phyloP scores from a whole-genome alignment of 2,888 invertebrate genomes.

The Leptinotarsa peninsularis region DNA sequence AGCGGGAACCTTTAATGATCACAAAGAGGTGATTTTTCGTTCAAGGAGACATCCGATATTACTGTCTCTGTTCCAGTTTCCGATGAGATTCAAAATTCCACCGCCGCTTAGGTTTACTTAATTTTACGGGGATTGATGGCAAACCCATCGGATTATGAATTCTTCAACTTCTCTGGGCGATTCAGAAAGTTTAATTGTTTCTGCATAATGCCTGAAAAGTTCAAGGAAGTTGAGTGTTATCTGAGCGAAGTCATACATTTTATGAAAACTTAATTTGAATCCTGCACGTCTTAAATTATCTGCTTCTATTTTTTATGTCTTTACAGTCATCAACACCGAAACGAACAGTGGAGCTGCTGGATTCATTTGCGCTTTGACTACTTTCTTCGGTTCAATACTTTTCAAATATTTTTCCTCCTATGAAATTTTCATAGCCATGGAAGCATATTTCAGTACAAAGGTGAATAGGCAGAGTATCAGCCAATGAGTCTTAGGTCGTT shows the following conservation, averaged over 20 bases:
- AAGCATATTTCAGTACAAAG: no score
- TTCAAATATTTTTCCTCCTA: no score
- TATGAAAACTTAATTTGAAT: neutral
- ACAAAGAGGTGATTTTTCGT: neutral
- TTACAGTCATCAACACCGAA: no score
- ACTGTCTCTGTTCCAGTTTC: neutral
- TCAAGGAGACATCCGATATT: neutral
- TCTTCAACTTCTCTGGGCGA: neutral
- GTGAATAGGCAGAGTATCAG: no score
- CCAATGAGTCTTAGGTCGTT: no score
- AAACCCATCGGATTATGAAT: conserved; percentile 5
- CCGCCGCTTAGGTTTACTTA: neutral
- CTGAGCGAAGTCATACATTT: neutral
- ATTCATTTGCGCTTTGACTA: no score
- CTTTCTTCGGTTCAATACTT: no score
- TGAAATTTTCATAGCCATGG: no score
- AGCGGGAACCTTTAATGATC: neutral
- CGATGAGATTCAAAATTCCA: neutral
- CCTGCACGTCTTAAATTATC: neutral
- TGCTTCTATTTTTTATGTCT: no score
- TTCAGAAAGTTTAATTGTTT: conserved; percentile 6
- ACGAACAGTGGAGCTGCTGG: no score
- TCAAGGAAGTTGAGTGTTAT: neutral
- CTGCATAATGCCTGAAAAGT: neutral
- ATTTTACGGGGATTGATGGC: conserved; percentile 5